Percentiles rank a stretch among this genome's conserved stretches.
phyloP scores from a whole-genome alignment of 2,113 vertebrate genomes.

The Xerus inauris region DNA sequence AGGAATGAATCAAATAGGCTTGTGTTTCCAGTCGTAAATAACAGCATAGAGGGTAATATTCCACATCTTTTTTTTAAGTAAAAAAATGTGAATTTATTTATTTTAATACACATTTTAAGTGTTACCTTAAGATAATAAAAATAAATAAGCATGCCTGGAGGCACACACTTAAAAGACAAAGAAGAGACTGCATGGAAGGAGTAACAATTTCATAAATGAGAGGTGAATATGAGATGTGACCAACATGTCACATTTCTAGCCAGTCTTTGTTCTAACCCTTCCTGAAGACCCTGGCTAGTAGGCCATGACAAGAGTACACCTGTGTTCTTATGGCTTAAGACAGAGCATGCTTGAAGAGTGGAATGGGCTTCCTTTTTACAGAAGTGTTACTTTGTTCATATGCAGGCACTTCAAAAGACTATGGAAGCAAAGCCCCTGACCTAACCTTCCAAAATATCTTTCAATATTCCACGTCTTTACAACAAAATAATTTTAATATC shows the following conservation, averaged over 20 bases:
- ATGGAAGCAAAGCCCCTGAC: slow-evolving; percentile 77
- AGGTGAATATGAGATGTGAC: slow-evolving; percentile 75
- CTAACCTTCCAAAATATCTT: slow-evolving; percentile 69
- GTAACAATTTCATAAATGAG: slow-evolving; percentile 40
- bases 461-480: not conserved
- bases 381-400: slow-evolving; percentile 75
- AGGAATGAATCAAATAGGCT: not conserved
- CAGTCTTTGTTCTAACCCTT: slow-evolving; percentile 66
- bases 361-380: slow-evolving; percentile 71
- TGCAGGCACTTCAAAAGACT: slow-evolving; percentile 81
- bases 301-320: slow-evolving; percentile 74
- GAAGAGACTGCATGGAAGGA: slow-evolving; percentile 52
- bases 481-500: not conserved
- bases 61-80: too few species aligned
- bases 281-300: slow-evolving; percentile 64
- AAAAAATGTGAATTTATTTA: slow-evolving; percentile 83
- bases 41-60: not conserved
- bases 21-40: not conserved
- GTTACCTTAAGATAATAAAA: slow-evolving; percentile 85
- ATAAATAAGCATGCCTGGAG: slow-evolving; percentile 86
- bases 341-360: slow-evolving; percentile 63
- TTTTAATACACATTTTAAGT: slow-evolving; percentile 84
- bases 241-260: slow-evolving; percentile 72
- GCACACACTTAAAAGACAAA: slow-evolving; percentile 70
- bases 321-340: slow-evolving; percentile 82